Evolutionary conservation across 2,888 invertebrate genomes (phyloP).

Genomic region (Drosophila lacicola): DNA sequence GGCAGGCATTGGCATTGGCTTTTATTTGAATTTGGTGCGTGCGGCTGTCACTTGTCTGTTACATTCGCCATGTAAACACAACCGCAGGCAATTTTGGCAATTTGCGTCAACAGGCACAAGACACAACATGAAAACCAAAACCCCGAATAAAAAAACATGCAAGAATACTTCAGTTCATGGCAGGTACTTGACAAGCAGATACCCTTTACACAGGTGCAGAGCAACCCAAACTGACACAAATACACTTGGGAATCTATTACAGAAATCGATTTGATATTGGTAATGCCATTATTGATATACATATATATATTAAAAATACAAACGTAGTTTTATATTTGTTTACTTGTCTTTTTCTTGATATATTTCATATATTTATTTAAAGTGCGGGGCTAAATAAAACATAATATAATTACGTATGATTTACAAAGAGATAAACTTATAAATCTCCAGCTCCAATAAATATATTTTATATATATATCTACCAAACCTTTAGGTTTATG

Average conservation of each 20-base stretch:
- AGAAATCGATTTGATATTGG: too few relatives aligned
- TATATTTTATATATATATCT: conserved; percentile 6
- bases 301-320: too few relatives aligned
- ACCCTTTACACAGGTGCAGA: conserved; percentile 5
- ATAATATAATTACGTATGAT: too few relatives aligned
- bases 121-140: conserved; percentile 49
- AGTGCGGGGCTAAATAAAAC: too few relatives aligned
- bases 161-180: not conserved
- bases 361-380: too few relatives aligned
- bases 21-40: conserved; percentile 81
- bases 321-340: too few relatives aligned
- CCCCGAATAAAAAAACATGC: conserved; percentile 17
- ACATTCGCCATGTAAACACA: conserved; percentile 80
- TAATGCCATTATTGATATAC: too few relatives aligned
- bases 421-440: too few relatives aligned
- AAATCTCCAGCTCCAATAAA: not conserved
- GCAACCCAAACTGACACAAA: too few relatives aligned
- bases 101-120: conserved; percentile 77
- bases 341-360: too few relatives aligned
- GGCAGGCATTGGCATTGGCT: conserved; percentile 75
- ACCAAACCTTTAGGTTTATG: not conserved
- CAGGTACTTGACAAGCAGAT: not conserved
- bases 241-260: too few relatives aligned
- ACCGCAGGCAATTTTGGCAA: conserved; percentile 82
- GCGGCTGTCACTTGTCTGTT: conserved; percentile 81